Percentiles rank a stretch among this genome's conserved stretches.
These are phyloP conservation scores for Passerina amoena DNA, from an alignment of 2,113 vertebrate genomes.

Conservation along the genomic window DNA sequence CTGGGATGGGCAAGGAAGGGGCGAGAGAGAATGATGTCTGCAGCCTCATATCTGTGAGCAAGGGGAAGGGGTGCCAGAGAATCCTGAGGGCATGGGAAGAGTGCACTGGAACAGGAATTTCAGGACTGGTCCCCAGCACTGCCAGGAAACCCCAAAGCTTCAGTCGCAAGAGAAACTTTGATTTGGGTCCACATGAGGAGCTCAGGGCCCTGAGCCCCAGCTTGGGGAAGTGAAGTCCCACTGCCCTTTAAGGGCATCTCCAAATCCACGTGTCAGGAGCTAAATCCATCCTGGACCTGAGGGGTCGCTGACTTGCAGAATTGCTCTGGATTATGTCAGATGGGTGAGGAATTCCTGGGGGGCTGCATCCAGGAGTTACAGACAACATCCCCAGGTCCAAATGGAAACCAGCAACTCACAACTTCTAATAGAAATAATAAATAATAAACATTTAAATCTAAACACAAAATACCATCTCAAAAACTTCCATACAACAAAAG, in stretches of 20 bases:
- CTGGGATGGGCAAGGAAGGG: neutral
- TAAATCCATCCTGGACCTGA: neutral
- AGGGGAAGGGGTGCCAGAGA: rapidly evolving
- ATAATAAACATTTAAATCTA: neutral
- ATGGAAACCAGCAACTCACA: neutral
- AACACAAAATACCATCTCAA: neutral
- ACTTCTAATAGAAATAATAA: neutral
- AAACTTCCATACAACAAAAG: neutral
- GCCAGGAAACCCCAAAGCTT: neutral
- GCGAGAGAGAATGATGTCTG: neutral
- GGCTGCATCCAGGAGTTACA: neutral
- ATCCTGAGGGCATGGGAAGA: rapidly evolving
- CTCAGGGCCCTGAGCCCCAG: neutral
- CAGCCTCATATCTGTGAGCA: neutral
- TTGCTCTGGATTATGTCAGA: neutral
- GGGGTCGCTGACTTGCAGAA: neutral
- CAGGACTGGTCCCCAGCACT: neutral
- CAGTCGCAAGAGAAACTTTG: neutral
- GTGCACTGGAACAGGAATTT: rapidly evolving
- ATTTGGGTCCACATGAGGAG: neutral
- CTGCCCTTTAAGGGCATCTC: neutral
- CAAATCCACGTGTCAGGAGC: rapidly evolving
- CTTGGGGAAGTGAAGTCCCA: rapidly evolving
- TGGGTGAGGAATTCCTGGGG: neutral
- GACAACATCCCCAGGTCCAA: rapidly evolving